Evolutionary conservation across 1,140 invertebrate species (phyloP).

Genomic region (Macrosteles quadrilineatus): DNA sequence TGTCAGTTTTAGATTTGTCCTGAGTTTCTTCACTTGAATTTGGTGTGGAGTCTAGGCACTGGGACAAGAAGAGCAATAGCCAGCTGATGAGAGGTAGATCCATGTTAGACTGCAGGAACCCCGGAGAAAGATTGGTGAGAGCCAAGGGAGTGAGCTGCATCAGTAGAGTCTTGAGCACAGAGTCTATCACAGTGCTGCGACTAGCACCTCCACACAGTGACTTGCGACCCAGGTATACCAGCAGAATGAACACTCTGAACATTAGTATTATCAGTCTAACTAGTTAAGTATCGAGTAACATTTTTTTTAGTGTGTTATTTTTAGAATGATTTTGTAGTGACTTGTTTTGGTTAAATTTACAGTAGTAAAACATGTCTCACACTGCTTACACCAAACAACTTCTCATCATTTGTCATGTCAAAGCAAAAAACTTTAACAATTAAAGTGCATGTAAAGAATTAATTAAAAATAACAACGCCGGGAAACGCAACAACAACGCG

Average conservation of each 20-base stretch:
- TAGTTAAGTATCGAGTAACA: too few species aligned
- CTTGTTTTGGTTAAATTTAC: too few species aligned
- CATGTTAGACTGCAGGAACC: constrained; percentile 49
- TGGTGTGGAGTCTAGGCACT: constrained; percentile 64
- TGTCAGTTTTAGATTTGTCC: constrained; percentile 39
- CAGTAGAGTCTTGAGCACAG: constrained; percentile 51
- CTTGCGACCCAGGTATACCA: constrained; percentile 84
- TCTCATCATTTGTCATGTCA: too few species aligned
- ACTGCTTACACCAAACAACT: too few species aligned
- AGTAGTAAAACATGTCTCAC: too few species aligned
- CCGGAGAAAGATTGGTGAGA: constrained; percentile 33
- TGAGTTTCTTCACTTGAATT: constrained; percentile 41
- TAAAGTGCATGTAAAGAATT: too few species aligned
- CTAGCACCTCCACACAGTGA: constrained; percentile 58
- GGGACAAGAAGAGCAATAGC: constrained; percentile 74
- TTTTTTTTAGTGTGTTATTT: too few species aligned
- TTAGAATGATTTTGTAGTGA: too few species aligned
- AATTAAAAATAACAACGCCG: constrained; percentile 21
- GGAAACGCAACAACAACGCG: too few species aligned
- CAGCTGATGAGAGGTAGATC: constrained; percentile 74
- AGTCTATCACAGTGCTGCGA: constrained; percentile 49
- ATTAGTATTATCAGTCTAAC: constrained; percentile 37
- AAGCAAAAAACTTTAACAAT: too few species aligned
- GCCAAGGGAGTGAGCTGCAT: constrained; percentile 52
- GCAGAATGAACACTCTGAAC: constrained; percentile 78